Conservation (phyloP, 2,888 invertebrate species). For the Hydropsyche betteni region DNA sequence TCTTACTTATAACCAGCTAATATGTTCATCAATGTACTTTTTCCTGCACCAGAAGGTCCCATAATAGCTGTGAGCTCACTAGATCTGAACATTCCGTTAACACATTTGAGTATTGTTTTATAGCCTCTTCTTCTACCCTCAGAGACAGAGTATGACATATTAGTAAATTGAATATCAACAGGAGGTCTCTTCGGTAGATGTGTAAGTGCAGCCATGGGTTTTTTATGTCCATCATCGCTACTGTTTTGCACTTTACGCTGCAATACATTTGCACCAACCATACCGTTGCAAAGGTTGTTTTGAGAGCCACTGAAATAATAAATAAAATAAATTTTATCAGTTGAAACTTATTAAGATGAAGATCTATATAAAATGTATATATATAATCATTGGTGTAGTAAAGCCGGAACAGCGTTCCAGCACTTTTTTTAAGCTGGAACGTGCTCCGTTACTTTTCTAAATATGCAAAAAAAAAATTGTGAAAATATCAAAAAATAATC, state of each 20-base stretch:
- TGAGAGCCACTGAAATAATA: slow-evolving; percentile 73
- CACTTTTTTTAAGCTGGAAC: no score
- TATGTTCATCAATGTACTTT: slow-evolving; percentile 88
- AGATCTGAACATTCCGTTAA: slow-evolving; percentile 87
- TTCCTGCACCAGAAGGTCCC: slow-evolving; percentile 88
- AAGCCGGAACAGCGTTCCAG: no score
- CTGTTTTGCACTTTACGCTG: slow-evolving; percentile 79
- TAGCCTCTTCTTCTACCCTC: slow-evolving; percentile 83
- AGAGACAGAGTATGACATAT: slow-evolving; percentile 88
- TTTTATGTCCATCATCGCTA: slow-evolving; percentile 72
- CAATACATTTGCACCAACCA: slow-evolving; percentile 62
- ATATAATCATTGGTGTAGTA: no score
- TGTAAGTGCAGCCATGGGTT: slow-evolving; percentile 78
- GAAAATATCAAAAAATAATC: no score
- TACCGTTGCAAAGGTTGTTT: slow-evolving; percentile 78
- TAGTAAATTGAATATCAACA: slow-evolving; percentile 89
- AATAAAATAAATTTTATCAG: no score
- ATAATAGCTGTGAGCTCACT: slow-evolving; percentile 96
- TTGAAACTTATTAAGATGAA: no score
- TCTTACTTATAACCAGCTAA: slow-evolving; percentile 87
- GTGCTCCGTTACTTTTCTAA: no score
- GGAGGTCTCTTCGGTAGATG: slow-evolving; percentile 87
- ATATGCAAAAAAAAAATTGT: no score
- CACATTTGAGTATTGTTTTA: slow-evolving; percentile 87
- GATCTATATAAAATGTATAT: no score